phyloP scores from a whole-genome alignment of 1,140 invertebrate species.

The Tenebrio molitor region DNA sequence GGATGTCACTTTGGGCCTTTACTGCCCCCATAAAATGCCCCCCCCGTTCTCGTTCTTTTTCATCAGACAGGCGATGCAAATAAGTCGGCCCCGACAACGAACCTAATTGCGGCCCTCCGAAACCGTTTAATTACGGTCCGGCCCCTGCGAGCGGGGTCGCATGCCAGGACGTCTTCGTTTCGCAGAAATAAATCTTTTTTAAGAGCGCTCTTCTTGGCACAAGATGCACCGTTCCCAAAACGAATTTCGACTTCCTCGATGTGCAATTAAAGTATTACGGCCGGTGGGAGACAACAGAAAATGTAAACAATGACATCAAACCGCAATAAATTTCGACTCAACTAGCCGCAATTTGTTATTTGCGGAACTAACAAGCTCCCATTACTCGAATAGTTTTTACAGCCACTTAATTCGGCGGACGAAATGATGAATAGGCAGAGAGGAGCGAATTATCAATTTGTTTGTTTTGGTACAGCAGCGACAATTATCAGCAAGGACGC shows the following conservation, averaged over 20 bases:
- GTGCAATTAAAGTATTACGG: conserved; percentile 19
- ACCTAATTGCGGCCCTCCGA: too few relatives aligned
- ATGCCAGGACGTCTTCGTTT: not conserved
- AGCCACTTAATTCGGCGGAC: conserved; percentile 22
- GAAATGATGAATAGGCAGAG: conserved; percentile 22
- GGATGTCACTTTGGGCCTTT: too few relatives aligned
- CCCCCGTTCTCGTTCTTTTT: too few relatives aligned
- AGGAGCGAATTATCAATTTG: conserved; percentile 23
- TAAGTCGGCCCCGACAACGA: too few relatives aligned
- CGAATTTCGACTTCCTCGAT: conserved; percentile 16
- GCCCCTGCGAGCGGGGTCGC: too few relatives aligned
- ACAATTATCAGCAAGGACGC: conserved; percentile 9
- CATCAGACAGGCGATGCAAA: too few relatives aligned
- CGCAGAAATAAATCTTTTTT: conserved; percentile 27
- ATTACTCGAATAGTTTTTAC: conserved; percentile 36
- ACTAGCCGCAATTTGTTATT: conserved; percentile 25
- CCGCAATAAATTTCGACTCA: conserved; percentile 20
- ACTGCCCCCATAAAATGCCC: too few relatives aligned
- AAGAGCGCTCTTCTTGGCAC: conserved; percentile 14
- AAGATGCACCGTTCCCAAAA: not conserved
- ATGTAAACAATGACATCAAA: conserved; percentile 36
- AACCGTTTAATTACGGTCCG: too few relatives aligned
- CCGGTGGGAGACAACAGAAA: conserved; percentile 16
- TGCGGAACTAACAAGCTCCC: conserved; percentile 35
- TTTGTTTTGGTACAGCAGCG: not conserved